Evolutionary conservation across 2,113 vertebrate genomes (phyloP), one percentile per base, ranked within the genome.

Genomic region (Carollia perspicillata): DNA sequence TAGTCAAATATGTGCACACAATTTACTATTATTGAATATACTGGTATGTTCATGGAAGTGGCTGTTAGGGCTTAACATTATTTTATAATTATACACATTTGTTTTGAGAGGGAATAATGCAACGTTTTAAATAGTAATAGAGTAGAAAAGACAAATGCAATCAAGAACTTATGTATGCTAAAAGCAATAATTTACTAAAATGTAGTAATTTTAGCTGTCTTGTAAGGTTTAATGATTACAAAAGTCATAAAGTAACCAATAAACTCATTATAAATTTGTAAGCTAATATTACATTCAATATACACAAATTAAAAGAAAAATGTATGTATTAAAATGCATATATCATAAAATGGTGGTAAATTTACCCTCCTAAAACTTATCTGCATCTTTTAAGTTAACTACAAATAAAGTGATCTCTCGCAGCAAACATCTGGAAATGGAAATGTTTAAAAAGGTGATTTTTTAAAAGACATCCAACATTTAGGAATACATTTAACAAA

Each of bases 121-220:
- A 92, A 92, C 44, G 83, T 75, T 68, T 92, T 85, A 72, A 40
- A 55, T 75, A 22, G 66, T 74, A 68, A 91, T 55, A 68, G 53
- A 55, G 22, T 55, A 55, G 58, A 60, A 60, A 8, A 60, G 26
- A 60, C 58, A 60, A 60, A 53, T 53, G 17, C 51, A 53, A 53
- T 17, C 53, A 55, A 55, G 53, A 55, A 55, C 22, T 84, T 75
- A 42, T 5, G 72, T 40, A 11, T 23, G 53, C 26, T 68, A 75
- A 89, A 95, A 89, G 49, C 58, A 77, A 88, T n/a, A 33, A 88
- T 40, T 72, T 91, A 81, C n/a, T 42, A 84, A 89, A 81, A 47
- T 55, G 20, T 68, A 92, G n/a, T 68, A 68, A 75, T 75, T 92
- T n/a, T 55, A 87, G 30, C 18, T 63, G 51, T 22, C 13, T 47